These are phyloP conservation scores for Polyommatus iphigenia DNA, from an alignment of 2,888 invertebrate genomes.

Conservation along the genomic window DNA sequence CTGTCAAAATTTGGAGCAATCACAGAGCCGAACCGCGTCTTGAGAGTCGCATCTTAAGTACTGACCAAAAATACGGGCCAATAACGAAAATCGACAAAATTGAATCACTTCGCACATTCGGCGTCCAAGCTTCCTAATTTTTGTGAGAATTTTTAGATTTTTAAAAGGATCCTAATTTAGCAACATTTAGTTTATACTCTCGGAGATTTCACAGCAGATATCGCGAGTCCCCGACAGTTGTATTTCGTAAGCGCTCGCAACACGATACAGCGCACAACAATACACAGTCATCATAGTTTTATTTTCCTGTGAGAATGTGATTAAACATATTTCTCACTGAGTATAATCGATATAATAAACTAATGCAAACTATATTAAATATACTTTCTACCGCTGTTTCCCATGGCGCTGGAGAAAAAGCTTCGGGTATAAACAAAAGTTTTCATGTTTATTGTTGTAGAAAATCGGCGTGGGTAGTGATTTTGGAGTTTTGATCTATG, in stretches of 20 bases:
- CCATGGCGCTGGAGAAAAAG: constrained; percentile 18
- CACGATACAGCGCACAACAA: constrained; percentile 18
- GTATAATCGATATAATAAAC: constrained; percentile 31
- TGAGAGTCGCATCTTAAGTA: too few species aligned
- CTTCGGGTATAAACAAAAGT: constrained; percentile 3
- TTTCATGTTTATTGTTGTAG: constrained; percentile 9
- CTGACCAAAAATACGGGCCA: too few species aligned
- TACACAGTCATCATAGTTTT: constrained; percentile 25
- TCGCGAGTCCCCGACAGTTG: neutral
- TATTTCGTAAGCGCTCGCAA: constrained; percentile 25
- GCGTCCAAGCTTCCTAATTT: neutral
- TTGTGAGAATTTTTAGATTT: neutral
- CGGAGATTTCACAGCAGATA: constrained; percentile 17
- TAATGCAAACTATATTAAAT: constrained; percentile 29
- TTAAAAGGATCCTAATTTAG: neutral
- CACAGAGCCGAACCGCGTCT: too few species aligned
- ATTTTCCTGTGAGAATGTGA: constrained; percentile 30
- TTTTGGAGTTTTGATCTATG: neutral
- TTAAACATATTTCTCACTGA: constrained; percentile 31
- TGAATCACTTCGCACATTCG: neutral
- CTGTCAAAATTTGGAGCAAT: too few species aligned
- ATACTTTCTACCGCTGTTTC: constrained; percentile 14
- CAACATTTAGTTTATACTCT: neutral
- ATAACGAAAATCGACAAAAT: too few species aligned
- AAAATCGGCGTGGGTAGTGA: neutral